Evolutionary conservation across 2,797 vertebrate genomes (phyloP), one percentile per base, ranked within the genome.

Genomic region (Leuciscus waleckii): DNA sequence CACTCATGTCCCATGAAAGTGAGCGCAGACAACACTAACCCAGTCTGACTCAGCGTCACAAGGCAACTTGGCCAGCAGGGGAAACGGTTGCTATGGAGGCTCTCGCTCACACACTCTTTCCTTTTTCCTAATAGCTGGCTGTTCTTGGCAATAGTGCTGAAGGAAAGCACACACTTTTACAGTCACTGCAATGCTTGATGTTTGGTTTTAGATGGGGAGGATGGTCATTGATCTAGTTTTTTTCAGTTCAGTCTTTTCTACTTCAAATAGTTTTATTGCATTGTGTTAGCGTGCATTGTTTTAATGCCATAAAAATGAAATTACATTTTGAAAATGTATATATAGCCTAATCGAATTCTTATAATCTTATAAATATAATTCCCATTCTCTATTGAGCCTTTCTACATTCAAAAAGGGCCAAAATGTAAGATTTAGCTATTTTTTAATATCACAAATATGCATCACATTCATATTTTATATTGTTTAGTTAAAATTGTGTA

Each of bases 1-100:
- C 68, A 73, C 35, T 86, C 65, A 56, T 23, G 73, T 39, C 49
- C 43, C 49, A 39, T 26, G 39, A 51, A 77, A 75, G n/a, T 76
- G 32, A 85, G 32, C 32, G 43, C n/a, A 85, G n/a, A 58, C 79
- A 54, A 26, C 69, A 63, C 41, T 43, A 69, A 56, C 81, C 69
- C 67, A 67, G 71, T 83, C 82, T 89, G 79, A 87, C 90, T 88
- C 85, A 87, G 88, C 86, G 85, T 82, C 85, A 86, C 85, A 71
- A 77, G 73, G 35, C 85, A 75, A 21, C 39, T 78, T 63, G 80
- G 80, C 73, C 85, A 61, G 73, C 26, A 86, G 73, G 63, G 46
- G 73, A 88, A 87, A 76, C 13, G 10, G 80, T 78, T 86, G 80
- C 80, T 82, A 63, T 86, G 73, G 78, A 75, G 16, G 65, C 54